Evolutionary conservation across 1,140 invertebrate genomes (phyloP).

Genomic region (Glomeris maerens): DNA sequence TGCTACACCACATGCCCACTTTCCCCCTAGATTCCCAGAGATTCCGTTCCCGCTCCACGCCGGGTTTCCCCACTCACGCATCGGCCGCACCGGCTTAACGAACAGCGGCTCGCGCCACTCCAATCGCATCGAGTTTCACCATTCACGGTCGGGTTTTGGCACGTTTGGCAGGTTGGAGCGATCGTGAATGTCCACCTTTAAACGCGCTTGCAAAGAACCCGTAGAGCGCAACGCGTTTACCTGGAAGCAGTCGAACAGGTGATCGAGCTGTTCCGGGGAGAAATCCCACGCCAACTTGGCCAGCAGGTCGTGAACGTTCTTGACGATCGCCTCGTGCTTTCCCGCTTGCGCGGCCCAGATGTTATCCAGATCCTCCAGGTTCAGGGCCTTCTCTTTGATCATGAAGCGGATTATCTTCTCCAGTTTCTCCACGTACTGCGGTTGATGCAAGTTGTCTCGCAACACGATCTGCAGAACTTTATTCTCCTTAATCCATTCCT

Average conservation of each 20-base stretch:
- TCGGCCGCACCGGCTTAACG: neutral
- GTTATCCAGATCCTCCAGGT: conserved; percentile 78
- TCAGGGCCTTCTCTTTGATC: conserved; percentile 85
- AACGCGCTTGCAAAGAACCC: neutral
- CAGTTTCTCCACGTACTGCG: conserved; percentile 90
- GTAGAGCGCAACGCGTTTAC: conserved; percentile 33
- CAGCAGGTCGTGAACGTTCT: conserved; percentile 90
- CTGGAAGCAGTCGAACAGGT: conserved; percentile 95
- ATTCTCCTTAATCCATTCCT: conserved; percentile 95
- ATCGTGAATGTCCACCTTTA: too few species aligned
- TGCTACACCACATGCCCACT: too few species aligned
- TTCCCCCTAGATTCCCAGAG: too few species aligned
- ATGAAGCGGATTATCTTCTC: conserved; percentile 95
- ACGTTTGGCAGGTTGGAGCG: neutral
- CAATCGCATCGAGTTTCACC: too few species aligned
- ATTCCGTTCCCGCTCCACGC: too few species aligned
- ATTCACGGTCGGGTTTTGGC: neutral
- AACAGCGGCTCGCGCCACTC: too few species aligned
- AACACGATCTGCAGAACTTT: conserved; percentile 89
- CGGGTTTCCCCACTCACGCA: too few species aligned
- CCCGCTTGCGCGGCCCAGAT: conserved; percentile 92
- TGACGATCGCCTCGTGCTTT: conserved; percentile 89
- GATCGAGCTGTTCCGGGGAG: conserved; percentile 89
- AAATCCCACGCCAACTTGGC: conserved; percentile 98
- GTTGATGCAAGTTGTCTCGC: conserved; percentile 88